phyloP scores from a whole-genome alignment of 2,888 invertebrate genomes.

The Drosophila diplacantha region DNA sequence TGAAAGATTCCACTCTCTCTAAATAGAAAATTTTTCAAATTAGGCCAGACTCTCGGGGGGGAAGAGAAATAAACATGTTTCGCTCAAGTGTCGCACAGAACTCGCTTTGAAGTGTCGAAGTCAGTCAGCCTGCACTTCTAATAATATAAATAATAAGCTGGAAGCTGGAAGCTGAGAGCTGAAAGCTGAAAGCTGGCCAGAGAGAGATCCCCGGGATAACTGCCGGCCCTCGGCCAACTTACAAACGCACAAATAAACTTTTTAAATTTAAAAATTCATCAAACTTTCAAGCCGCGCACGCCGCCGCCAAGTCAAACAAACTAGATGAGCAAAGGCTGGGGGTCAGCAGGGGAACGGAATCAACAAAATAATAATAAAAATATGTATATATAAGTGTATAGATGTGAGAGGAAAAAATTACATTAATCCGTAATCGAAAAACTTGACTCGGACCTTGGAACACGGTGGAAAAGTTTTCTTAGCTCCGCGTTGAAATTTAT shows the following conservation, averaged over 20 bases:
- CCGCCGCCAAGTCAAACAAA: slow-evolving; percentile 55
- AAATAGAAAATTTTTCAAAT: slow-evolving; percentile 47
- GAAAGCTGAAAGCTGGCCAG: background rate
- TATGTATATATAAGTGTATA: slow-evolving; percentile 29
- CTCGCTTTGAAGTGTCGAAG: slow-evolving; percentile 55
- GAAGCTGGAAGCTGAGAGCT: slow-evolving; percentile 3
- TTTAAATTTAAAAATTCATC: slow-evolving; percentile 73
- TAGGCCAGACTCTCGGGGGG: slow-evolving; percentile 33
- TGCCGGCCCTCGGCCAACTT: slow-evolving; percentile 54
- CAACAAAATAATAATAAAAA: slow-evolving; percentile 30
- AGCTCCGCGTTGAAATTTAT: slow-evolving; percentile 49
- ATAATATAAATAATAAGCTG: slow-evolving; percentile 47
- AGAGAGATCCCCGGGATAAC: slow-evolving; percentile 1
- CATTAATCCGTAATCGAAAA: slow-evolving; percentile 74
- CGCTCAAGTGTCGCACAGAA: slow-evolving; percentile 27
- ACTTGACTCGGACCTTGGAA: slow-evolving; percentile 52
- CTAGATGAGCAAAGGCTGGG: slow-evolving; percentile 41
- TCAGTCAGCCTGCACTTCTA: slow-evolving; percentile 53
- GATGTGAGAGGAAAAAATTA: slow-evolving; percentile 60
- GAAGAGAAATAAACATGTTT: slow-evolving; percentile 38
- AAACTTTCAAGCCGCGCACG: slow-evolving; percentile 58
- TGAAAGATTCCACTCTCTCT: slow-evolving; percentile 24
- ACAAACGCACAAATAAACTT: slow-evolving; percentile 72
- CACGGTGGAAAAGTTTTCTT: slow-evolving; percentile 52
- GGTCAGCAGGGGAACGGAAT: slow-evolving; percentile 41